Base-by-base conservation (phyloP, 30 jellyfish, hydroid and myxozoan genomes). In the Aurelia aurita region DNA sequence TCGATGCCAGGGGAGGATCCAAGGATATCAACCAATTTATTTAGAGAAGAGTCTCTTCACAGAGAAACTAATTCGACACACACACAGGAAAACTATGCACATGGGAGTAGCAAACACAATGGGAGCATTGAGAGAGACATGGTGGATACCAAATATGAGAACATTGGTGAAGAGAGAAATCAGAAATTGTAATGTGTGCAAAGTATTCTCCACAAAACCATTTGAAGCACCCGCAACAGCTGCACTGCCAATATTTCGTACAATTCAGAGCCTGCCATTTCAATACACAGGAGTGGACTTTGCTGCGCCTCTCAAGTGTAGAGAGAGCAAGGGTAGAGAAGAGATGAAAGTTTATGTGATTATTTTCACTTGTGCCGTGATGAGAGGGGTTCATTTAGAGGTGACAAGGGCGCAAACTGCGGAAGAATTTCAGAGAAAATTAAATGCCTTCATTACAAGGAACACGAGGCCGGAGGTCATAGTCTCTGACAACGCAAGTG, bases 71-170 rank as follows among this genome's bases (percentile, higher is more conserved):
- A 68, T 68, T 68, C 61, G 80, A 31, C 61, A 68, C 61, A 44
- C 80, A 31, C 35, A 68, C 61, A 68, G 35, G 61, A 44, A 68
- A 0, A 28, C 23, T 31, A 44, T 34, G 80, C 61, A 68, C 39
- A 31, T 68, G 66, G 80, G 80, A 68, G 80, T 68, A 8, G 80
- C 80, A 34, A 68, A 68, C 39, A 68, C 80, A 31, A 68, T 68
- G 80, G 80, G 74, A 58, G 86, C 86, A 74, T 28, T 74, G 86
- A 74, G 86, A 74, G 70, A 68, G 80, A 27, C 58, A 31, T 68
- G 80, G 80, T 68, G 58, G 61, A 68, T 68, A 34, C 80, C 80
- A 68, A 68, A 68, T 7, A 34, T 64, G 61, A 68, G 61, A 68
- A 68, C 22, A 19, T 12, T 31, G 22, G 80, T 34, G 15, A 68